Evolutionary conservation across 2,888 invertebrate species (phyloP), one percentile per base, ranked within the genome.

Genomic region (Platynereis dumerilii): DNA sequence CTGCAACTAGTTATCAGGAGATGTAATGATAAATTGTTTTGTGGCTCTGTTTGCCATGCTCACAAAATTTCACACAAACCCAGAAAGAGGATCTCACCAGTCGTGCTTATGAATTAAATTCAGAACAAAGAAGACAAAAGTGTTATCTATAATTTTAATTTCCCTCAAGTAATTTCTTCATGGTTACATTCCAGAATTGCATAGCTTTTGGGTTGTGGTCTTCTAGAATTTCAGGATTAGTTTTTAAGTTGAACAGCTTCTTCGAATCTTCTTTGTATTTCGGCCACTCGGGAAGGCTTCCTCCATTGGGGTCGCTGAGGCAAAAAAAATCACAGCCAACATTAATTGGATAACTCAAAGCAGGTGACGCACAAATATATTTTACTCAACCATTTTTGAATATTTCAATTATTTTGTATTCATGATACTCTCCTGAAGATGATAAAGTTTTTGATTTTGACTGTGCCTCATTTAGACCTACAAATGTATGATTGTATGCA

Each of bases 261-360:
- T 28, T 15, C 5, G n/a, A n/a, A 29, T 2, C n/a, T 2, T 2
- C 2, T 5, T 7, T 42, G 22, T 61, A 61, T 39, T 34, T 17
- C 12, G 61, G 61, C 61, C 61, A 61, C 1, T 54, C 2, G 15
- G 55, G 54, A 17, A 61, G 20, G 54, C 26, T 39, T 24, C 15
- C 1, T 2, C 42, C 39, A 39, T 61, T 61, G 15, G 61, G 61
- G 27, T 61, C 24, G 1, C 61, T 61, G 55, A 58, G 10, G 29
- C 10, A 52, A n/a, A 20, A 52, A 17, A 42, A 10, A 42, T 42
- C 17, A 42, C 10, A 10, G 10, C 17, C 12, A 12, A 42, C 42
- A 42, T 12, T 42, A 42, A 12, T 42, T 42, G 10, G 17, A 10
- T 12, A 42, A 42, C 42, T 42, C 17, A 10, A 42, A 12, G 42